Evolutionary conservation across 1,140 invertebrate genomes (phyloP), one percentile per base, ranked within the genome.

Genomic region (Aphidius ervi): DNA sequence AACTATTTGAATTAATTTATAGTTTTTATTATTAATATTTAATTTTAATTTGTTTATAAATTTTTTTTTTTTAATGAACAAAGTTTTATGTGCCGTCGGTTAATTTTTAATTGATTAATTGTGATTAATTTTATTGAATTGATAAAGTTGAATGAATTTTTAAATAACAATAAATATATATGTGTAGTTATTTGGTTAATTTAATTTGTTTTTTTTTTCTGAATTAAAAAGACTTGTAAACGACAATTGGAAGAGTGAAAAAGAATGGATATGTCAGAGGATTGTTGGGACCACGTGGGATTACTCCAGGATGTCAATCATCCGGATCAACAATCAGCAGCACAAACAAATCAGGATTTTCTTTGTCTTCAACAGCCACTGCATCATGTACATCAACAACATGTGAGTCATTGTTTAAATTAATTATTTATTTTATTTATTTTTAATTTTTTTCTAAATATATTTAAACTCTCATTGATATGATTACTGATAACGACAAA

Each of bases 221-320:
- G 23, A 52, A n/a, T 52, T 39, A 37, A 31, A 23, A 9, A 5
- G 8, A 43, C 4, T 56, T 20, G 39, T 45, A 47, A 31, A 31
- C 10, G 31, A 46, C 45, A 1, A 16, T 16, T 23, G 23, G 23
- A 37, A 42, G 48, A 57, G 55, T 42, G 60, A 46, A 23, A 46
- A 56, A 66, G 59, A 63, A 80, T 79, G 78, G 77, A 79, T 66
- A 75, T 79, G 67, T 63, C 75, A 39, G 76, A 78, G 48, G 76
- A 78, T 63, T 78, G 78, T 58, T 80, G 78, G 78, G 76, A 80
- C 56, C 77, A 79, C 77, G 77, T 79, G 78, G 76, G 76, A 61
- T 69, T 79, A 20, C 73, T 80, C 45, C 76, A 79, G 56, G 76
- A 79, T 50, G 76, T 79, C 37, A 67, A 76, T 59, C 65, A 61